Percentiles rank a stretch among this genome's conserved stretches.
Conservation (phyloP, 2,113 vertebrate genomes). For the Erpornis zantholeuca region DNA sequence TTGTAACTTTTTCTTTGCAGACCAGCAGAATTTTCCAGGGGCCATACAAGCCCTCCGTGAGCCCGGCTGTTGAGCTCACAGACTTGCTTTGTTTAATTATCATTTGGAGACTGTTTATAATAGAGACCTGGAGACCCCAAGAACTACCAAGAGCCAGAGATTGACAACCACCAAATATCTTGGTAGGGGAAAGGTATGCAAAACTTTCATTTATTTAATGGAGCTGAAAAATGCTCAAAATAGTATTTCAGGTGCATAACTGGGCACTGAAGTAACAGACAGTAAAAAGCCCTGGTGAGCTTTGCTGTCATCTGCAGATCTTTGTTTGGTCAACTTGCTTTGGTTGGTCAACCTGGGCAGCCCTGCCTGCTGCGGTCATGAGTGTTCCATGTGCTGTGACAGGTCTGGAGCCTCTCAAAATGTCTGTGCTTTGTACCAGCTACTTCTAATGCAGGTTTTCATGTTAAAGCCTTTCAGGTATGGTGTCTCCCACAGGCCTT, state of each 20-base stretch:
- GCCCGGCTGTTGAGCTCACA: neutral
- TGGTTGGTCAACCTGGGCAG: neutral
- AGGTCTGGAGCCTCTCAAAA: neutral
- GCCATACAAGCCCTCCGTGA: neutral
- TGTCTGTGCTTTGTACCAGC: neutral
- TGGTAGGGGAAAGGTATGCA: neutral
- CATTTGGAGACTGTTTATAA: neutral
- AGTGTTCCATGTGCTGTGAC: neutral
- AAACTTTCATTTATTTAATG: neutral
- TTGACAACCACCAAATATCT: neutral
- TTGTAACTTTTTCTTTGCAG: neutral
- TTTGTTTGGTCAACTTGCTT: fast-evolving
- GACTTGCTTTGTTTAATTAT: neutral
- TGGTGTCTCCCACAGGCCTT: neutral
- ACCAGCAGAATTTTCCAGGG: conserved; percentile 1
- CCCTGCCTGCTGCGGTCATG: neutral
- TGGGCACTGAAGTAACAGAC: neutral
- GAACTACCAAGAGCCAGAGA: neutral
- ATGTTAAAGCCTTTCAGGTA: neutral
- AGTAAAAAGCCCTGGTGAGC: neutral
- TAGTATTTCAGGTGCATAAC: neutral
- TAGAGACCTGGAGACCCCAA: neutral
- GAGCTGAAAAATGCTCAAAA: neutral
- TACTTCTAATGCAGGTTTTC: neutral
- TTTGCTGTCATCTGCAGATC: neutral